These are phyloP conservation scores for Tenrec ecaudatus DNA, from an alignment of 2,113 vertebrate species.

Conservation along the genomic window DNA sequence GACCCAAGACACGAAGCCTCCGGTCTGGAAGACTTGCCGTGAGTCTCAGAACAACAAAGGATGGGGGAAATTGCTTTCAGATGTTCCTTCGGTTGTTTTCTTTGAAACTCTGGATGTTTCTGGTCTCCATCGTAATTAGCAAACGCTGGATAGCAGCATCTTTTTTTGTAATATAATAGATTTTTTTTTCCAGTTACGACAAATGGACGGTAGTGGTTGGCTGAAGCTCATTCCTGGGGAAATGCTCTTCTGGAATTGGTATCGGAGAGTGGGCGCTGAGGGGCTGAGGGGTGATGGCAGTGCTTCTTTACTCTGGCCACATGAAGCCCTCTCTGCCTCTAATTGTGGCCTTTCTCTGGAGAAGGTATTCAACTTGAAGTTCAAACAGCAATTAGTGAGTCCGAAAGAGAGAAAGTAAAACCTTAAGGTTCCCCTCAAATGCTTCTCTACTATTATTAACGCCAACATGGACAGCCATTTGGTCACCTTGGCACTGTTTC, in stretches of 20 bases:
- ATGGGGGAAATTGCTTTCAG: conserved; percentile 68
- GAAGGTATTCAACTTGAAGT: conserved; percentile 35
- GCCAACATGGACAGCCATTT: conserved; percentile 1
- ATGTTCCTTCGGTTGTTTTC: conserved; percentile 61
- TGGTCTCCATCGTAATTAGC: conserved; percentile 68
- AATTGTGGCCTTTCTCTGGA: conserved; percentile 46
- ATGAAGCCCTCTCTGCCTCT: neutral
- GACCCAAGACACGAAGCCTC: conserved; percentile 94
- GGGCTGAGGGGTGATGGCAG: neutral
- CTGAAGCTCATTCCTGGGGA: conserved; percentile 36
- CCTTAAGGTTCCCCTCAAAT: neutral
- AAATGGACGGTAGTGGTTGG: conserved; percentile 33
- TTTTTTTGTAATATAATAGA: conserved; percentile 60
- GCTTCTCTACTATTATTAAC: neutral
- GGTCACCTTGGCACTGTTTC: conserved; percentile 16
- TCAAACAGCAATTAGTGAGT: conserved; percentile 27
- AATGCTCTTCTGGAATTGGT: conserved; percentile 1
- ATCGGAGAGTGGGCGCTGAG: neutral
- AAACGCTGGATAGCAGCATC: conserved; percentile 59
- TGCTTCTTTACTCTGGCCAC: neutral
- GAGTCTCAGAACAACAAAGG: conserved; percentile 85
- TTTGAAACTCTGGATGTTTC: conserved; percentile 64
- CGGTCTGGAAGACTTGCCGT: conserved; percentile 95
- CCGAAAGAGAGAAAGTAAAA: conserved; percentile 47
- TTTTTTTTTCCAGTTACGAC: conserved; percentile 58